Percentiles rank a stretch among this genome's conserved stretches.
These are phyloP conservation scores for Drymodes brunneopygia DNA, from an alignment of 2,113 vertebrate species.

Conservation along the genomic window DNA sequence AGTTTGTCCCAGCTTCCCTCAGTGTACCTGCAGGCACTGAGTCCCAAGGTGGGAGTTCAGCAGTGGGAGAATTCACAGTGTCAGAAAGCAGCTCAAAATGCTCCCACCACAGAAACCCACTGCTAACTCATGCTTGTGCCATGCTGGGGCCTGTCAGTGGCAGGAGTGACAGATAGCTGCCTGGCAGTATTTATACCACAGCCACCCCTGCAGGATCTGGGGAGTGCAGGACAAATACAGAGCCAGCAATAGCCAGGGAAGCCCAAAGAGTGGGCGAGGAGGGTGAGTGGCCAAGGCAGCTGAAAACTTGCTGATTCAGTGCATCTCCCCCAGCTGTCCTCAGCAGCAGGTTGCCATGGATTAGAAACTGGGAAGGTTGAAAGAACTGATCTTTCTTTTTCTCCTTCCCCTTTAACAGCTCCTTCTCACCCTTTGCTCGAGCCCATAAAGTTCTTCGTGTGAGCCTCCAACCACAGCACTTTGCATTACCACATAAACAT, in stretches of 20 bases:
- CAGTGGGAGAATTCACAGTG: neutral
- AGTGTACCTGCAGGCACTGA: neutral
- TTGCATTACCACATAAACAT: accelerated
- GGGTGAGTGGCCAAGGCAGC: slow-evolving; percentile 38
- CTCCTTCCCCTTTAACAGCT: accelerated
- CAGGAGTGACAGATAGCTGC: neutral
- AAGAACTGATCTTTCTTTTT: neutral
- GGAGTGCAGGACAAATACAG: neutral
- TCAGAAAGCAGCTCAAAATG: neutral
- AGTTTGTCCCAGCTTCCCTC: neutral
- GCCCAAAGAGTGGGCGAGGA: neutral
- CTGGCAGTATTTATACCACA: neutral
- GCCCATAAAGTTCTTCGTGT: neutral
- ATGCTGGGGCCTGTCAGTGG: neutral
- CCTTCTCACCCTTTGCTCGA: neutral
- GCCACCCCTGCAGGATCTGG: neutral
- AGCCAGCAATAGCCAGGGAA: neutral
- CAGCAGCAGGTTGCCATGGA: neutral
- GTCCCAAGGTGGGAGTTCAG: neutral
- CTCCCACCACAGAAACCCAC: neutral
- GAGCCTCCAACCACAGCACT: neutral
- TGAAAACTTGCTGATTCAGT: neutral
- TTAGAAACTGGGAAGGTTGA: neutral
- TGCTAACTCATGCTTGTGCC: neutral
- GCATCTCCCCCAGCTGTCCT: slow-evolving; percentile 30